Evolutionary conservation across 2,888 invertebrate species (phyloP).

Genomic region (Nephrocerus scutellatus): DNA sequence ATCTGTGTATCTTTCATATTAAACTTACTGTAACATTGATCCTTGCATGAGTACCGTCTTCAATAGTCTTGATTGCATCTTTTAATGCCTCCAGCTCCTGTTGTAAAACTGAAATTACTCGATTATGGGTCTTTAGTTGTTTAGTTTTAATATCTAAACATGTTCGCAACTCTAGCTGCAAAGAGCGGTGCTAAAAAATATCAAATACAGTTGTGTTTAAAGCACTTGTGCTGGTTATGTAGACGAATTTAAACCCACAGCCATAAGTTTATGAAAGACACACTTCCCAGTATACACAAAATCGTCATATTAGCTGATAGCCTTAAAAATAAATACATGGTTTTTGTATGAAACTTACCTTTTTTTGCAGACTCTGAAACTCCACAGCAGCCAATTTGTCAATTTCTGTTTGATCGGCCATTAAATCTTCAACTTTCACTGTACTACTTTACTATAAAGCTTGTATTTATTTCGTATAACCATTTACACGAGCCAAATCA

Average conservation of each 20-base stretch:
- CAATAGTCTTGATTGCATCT: slow-evolving; percentile 36
- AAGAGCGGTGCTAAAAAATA: slow-evolving; percentile 36
- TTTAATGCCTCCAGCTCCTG: slow-evolving; percentile 39
- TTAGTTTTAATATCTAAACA: slow-evolving; percentile 41
- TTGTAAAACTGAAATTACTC: slow-evolving; percentile 40
- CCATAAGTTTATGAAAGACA: background rate
- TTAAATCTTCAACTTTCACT: too few species aligned
- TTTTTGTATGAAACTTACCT: too few species aligned
- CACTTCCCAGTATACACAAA: background rate
- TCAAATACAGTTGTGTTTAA: slow-evolving; percentile 2
- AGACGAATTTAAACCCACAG: too few species aligned
- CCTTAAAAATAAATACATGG: too few species aligned
- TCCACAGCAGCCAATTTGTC: slow-evolving; percentile 71
- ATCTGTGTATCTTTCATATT: background rate
- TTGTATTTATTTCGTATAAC: too few species aligned
- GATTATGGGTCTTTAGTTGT: slow-evolving; percentile 41
- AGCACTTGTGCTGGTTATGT: too few species aligned
- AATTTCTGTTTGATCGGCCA: slow-evolving; percentile 62
- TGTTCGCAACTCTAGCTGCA: slow-evolving; percentile 37
- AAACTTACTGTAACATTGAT: slow-evolving; percentile 32
- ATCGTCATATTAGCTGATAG: background rate
- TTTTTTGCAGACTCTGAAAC: slow-evolving; percentile 68
- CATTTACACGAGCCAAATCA: too few species aligned
- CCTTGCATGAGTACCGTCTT: slow-evolving; percentile 42
- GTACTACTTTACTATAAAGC: too few species aligned